Percentiles rank a stretch among this genome's conserved stretches.
phyloP scores from a whole-genome alignment of 2,113 vertebrate genomes.

The Gobio gobio region DNA sequence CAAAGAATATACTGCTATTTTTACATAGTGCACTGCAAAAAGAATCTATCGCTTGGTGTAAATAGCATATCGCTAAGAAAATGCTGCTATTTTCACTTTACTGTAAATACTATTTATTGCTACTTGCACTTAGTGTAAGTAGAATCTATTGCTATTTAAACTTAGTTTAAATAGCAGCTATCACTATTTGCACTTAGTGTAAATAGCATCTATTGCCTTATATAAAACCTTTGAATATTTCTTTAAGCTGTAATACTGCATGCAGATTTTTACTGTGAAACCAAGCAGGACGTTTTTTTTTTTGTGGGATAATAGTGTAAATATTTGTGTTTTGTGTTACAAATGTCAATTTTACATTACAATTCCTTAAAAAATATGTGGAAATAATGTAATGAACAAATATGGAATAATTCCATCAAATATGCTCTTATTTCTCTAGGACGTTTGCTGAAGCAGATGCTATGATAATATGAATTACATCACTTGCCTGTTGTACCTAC shows the following conservation, averaged over 20 bases:
- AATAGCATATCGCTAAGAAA: too few relatives aligned
- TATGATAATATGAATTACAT: conserved; percentile 51
- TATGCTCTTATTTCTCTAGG: background rate
- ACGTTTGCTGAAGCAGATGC: conserved; percentile 8
- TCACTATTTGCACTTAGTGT: too few relatives aligned
- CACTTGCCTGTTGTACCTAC: conserved; percentile 52
- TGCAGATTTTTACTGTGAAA: background rate
- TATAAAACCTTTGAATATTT: background rate
- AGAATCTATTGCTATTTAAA: too few relatives aligned
- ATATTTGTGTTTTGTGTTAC: background rate
- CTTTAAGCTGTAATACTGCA: background rate
- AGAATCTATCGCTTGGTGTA: too few relatives aligned
- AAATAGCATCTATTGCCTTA: too few relatives aligned
- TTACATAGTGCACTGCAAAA: too few relatives aligned
- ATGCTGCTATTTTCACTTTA: too few relatives aligned
- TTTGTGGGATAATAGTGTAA: background rate
- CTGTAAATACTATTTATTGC: too few relatives aligned
- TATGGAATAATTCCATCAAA: background rate
- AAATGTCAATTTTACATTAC: background rate
- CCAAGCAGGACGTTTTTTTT: background rate
- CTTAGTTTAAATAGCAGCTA: too few relatives aligned
- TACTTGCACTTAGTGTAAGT: too few relatives aligned
- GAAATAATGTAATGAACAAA: too few relatives aligned
- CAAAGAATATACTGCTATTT: too few relatives aligned
- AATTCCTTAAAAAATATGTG: background rate